Percentiles rank a stretch among this genome's conserved stretches.
Conservation (phyloP, 1,140 invertebrate genomes). For the Pseudomyrmex cubaensis region DNA sequence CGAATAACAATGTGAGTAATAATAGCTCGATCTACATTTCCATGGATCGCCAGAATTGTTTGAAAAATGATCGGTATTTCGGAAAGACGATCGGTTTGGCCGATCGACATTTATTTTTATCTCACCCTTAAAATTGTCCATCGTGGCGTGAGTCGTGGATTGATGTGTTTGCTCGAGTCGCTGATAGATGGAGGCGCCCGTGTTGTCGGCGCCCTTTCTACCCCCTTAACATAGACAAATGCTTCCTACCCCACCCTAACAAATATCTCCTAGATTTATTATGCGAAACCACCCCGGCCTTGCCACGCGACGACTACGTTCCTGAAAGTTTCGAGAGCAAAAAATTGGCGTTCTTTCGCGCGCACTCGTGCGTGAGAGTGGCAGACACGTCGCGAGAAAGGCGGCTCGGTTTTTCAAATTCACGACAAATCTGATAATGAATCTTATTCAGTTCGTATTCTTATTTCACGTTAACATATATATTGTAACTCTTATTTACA, state of each 20-base stretch:
- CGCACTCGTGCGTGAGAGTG: conserved; percentile 64
- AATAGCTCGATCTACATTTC: conserved; percentile 20
- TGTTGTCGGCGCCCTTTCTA: conserved; percentile 79
- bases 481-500: too few species aligned
- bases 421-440: conserved; percentile 62
- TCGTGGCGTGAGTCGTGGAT: conserved; percentile 78
- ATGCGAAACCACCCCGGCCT: conserved; percentile 77
- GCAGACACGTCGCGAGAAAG: conserved; percentile 66
- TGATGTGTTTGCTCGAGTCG: conserved; percentile 80
- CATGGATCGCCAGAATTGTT: conserved; percentile 14
- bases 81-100: conserved; percentile 16
- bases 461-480: conserved; percentile 45
- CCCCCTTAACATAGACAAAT: conserved; percentile 81
- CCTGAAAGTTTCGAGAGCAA: conserved; percentile 70
- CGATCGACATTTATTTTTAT: conserved; percentile 74
- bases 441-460: conserved; percentile 31
- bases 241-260: conserved; percentile 77
- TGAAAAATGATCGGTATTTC: conserved; percentile 44
- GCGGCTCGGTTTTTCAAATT: conserved; percentile 56
- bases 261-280: conserved; percentile 83
- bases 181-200: conserved; percentile 82
- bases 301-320: conserved; percentile 65
- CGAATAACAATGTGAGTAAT: background rate
- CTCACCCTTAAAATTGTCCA: conserved; percentile 77
- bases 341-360: conserved; percentile 74